A percentile compares a stretch with the other conserved stretches of the same genome.
These are phyloP conservation scores for Meiosimyza decipiens DNA, from an alignment of 2,888 invertebrate species.

Conservation along the genomic window DNA sequence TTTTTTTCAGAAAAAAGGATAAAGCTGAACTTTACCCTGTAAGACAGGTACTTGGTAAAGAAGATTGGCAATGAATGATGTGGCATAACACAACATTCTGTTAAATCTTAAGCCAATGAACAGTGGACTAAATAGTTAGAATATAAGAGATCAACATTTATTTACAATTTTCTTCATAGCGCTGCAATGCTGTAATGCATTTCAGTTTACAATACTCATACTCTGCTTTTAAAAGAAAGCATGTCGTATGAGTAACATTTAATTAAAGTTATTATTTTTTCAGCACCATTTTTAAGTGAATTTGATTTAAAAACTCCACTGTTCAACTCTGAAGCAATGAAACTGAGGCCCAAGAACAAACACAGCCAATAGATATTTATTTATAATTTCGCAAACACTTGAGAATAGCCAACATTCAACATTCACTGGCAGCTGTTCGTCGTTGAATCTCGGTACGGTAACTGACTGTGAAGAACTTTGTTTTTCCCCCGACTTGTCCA, in stretches of 20 bases:
- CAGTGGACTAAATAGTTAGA: no score
- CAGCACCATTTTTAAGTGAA: no score
- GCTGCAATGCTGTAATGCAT: no score
- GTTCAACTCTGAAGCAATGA: not conserved
- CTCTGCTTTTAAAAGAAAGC: no score
- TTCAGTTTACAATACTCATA: no score
- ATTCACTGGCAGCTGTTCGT: constrained; percentile 1
- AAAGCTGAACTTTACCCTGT: not conserved
- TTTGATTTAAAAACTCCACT: no score
- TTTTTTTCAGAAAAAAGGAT: not conserved
- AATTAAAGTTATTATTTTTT: no score
- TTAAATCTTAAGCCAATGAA: no score
- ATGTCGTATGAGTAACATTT: no score
- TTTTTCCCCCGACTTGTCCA: not conserved
- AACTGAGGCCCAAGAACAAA: not conserved
- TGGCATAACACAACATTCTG: not conserved
- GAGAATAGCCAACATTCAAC: constrained; percentile 12
- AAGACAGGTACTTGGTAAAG: constrained; percentile 1
- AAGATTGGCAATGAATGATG: constrained; percentile 7
- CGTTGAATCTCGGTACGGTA: not conserved
- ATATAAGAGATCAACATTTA: no score
- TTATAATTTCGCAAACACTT: constrained; percentile 24
- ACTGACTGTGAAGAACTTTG: no score
- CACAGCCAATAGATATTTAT: constrained; percentile 16
- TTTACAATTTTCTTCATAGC: no score